Percentiles rank a stretch among this genome's conserved stretches.
phyloP scores from a whole-genome alignment of 1,140 invertebrate species.

The Tribolium castaneum region DNA sequence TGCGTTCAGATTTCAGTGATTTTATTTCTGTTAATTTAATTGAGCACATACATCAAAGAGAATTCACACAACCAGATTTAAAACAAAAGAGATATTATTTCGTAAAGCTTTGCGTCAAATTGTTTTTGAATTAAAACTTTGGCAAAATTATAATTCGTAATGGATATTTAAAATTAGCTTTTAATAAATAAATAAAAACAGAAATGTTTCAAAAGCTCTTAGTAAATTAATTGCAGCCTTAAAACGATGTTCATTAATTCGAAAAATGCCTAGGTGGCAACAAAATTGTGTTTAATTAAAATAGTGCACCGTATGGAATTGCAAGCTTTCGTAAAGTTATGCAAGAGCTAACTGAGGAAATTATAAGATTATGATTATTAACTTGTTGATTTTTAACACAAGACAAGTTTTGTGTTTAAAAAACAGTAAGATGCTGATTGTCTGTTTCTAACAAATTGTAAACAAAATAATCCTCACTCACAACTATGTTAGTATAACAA shows the following conservation, averaged over 20 bases:
- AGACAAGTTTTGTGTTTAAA: too few species aligned
- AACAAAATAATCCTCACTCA: too few species aligned
- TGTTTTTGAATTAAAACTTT: background rate
- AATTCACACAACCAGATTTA: background rate
- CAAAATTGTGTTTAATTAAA: too few species aligned
- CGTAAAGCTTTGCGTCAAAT: background rate
- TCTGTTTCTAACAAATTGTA: too few species aligned
- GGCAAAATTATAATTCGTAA: background rate
- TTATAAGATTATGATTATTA: too few species aligned
- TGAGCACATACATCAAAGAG: background rate
- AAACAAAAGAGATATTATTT: background rate
- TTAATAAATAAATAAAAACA: too few species aligned
- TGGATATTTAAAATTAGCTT: background rate
- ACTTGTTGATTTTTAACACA: too few species aligned
- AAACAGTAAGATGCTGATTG: too few species aligned
- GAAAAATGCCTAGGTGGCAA: background rate
- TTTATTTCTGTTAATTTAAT: background rate
- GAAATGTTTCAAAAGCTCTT: too few species aligned
- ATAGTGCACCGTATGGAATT: background rate
- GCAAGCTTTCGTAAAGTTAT: background rate
- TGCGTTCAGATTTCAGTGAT: background rate
- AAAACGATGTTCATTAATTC: background rate
- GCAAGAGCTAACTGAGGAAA: too few species aligned
- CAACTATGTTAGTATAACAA: too few species aligned
- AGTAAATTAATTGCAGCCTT: background rate